Base-by-base conservation (phyloP, 2,888 invertebrate genomes). In the Liposcelis brunnea region DNA sequence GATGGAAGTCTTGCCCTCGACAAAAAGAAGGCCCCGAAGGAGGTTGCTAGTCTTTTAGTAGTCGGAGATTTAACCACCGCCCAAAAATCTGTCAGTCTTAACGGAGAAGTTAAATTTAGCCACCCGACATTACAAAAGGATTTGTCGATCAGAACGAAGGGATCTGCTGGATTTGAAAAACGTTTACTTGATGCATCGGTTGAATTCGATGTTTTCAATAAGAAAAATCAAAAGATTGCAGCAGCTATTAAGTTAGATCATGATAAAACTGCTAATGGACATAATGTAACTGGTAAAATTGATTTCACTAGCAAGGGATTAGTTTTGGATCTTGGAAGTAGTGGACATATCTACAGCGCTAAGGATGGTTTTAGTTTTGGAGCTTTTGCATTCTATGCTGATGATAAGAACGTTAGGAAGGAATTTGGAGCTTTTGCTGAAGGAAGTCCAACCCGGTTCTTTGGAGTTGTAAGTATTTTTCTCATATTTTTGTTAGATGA, bases 1-100 rank as follows among this genome's bases (percentile, higher is more conserved):
- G 80, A 81, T 44, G 54, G 75, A 4, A 65, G 67, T 7, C 63
- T 82, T 34, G 81, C 79, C 58, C 61, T 81, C 44, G 79, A 86
- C 63, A 80, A 81, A 58, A 73, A 72, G 54, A 70, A 71, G 45
- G 73, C 75, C 51, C 80, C 81, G 0, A 69, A 74, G n/a, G 73
- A 77, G 52, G 81, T 77, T 56, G 71, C 78, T 0, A 67, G 71
- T 1, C 55, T 78, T 1, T 62, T 67, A 12, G 68, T 74, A 46
- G 57, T 60, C 35, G 62, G 74, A 1, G 73, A 80, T 50, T 52
- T 74, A 16, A 45, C 40, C 1, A 55, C 64, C 1, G 69, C 72
- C 2, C 62, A 68, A 2, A 62, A 68, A 43, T 63, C 61, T 0
- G 50, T 71, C 33, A 63, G 65, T 3, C 57, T 70, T 2, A 62